Percentiles rank a stretch among this genome's conserved stretches.
Conservation (phyloP, 2,888 invertebrate genomes). For the Tachina grossa region DNA sequence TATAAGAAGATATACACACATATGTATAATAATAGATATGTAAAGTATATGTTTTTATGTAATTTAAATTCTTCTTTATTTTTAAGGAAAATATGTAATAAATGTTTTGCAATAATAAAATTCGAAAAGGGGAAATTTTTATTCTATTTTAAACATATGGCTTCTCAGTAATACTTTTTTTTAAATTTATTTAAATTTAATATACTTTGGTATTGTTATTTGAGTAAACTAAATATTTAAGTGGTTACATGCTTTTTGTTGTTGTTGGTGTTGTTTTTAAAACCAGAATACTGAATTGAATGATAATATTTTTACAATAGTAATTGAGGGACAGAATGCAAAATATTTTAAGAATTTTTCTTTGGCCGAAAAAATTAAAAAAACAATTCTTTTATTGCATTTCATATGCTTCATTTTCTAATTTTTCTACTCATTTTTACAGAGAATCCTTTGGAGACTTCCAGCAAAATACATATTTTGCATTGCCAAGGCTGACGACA, state of each 20-base stretch:
- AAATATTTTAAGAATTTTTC: constrained; percentile 12
- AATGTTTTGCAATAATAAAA: constrained; percentile 25
- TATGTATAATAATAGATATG: background rate
- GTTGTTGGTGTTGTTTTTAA: constrained; percentile 27
- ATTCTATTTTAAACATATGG: no score
- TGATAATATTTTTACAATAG: constrained; percentile 1
- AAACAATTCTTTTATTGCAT: constrained; percentile 49
- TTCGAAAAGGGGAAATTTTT: constrained; percentile 8
- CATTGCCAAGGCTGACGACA: constrained; percentile 45
- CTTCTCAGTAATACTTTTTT: no score
- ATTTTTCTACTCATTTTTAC: constrained; percentile 27
- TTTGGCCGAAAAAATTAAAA: constrained; percentile 7
- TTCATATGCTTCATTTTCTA: constrained; percentile 37
- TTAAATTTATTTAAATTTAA: no score
- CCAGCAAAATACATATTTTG: constrained; percentile 1
- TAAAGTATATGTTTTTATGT: background rate
- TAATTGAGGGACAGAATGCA: constrained; percentile 14
- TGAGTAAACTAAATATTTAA: no score
- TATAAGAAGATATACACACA: background rate
- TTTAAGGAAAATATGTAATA: constrained; percentile 16
- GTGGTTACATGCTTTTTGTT: no score
- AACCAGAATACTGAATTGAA: constrained; percentile 46
- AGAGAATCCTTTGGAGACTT: background rate
- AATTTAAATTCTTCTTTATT: background rate
- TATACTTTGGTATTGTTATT: no score